Evolutionary conservation across 2,797 vertebrate species (phyloP), one percentile per base, ranked within the genome.

Genomic region (Chaunax sp.): DNA sequence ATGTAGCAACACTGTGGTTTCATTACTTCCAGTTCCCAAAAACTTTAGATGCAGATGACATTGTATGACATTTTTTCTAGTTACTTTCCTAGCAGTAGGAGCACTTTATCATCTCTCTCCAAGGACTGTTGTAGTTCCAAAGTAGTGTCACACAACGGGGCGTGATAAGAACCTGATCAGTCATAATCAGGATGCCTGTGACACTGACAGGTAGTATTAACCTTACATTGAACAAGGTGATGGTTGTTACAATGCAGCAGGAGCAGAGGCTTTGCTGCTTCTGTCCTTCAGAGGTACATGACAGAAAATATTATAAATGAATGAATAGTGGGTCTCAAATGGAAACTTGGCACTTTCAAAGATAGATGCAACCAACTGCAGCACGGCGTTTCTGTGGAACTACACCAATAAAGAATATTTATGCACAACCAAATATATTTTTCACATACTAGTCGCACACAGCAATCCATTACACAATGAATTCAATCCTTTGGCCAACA

Each of bases 121-220:
- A 65, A 59, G 30, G 58, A 57, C 52, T 66, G 33, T 15, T 73
- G 37, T 66, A 30, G 6, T 28, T 70, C 30, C 22, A 49, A 49
- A 67, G 55, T 46, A 30, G 52, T 19, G 45, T 72, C 45, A 65
- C n/a, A 71, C 51, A 59, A 40, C 7, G 33, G 30, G 20, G 33
- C 19, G 71, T 56, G 44, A 75, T 80, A 80, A 83, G 67, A 78
- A 67, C 53, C 60, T 73, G 56, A 86, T 87, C 82, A 73, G 78
- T 88, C 86, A 83, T 78, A 79, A 89, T 86, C 71, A 82, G 19
- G 61, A 40, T 78, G 63, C 68, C 52, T 74, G 55, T 63, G 51
- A 85, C 64, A 63, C 78, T 58, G 75, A 69, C 69, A 78, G 64
- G 70, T 64, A 33, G 58, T 40, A 76, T 79, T 82, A 85, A 79